Conservation (phyloP, 2,797 vertebrate species). For the Alcedo quadribrachys region DNA sequence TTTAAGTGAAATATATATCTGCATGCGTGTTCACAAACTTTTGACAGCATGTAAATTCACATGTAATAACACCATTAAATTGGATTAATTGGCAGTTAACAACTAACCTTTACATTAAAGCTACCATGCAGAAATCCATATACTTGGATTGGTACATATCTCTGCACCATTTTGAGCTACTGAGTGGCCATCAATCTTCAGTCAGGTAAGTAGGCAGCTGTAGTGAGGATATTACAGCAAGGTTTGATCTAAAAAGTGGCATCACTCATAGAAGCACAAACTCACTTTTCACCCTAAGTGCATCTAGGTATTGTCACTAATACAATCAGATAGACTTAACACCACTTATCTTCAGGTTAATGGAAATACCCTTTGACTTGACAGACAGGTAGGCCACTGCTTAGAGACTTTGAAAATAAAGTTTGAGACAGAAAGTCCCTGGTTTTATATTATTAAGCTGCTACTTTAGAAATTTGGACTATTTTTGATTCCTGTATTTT, state of each 20-base stretch:
- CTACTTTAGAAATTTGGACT: background rate
- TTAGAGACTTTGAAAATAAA: background rate
- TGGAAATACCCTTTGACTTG: background rate
- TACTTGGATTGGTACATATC: constrained; percentile 76
- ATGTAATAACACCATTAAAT: constrained; percentile 80
- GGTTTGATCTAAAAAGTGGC: background rate
- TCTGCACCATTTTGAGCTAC: constrained; percentile 67
- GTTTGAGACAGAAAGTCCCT: background rate
- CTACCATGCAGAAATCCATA: constrained; percentile 78
- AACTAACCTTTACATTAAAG: constrained; percentile 73
- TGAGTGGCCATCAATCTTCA: constrained; percentile 25
- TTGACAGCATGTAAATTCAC: constrained; percentile 54
- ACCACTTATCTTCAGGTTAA: background rate
- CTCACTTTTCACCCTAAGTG: background rate
- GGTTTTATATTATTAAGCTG: background rate
- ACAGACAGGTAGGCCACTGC: background rate
- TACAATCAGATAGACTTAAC: background rate
- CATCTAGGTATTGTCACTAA: background rate
- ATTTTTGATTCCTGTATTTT: background rate
- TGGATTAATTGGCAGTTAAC: constrained; percentile 78
- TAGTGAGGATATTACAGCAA: background rate
- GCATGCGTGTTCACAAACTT: background rate
- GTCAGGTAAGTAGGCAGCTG: background rate
- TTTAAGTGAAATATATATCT: constrained; percentile 6
- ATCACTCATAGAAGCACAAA: background rate